phyloP scores from a whole-genome alignment of 1,140 invertebrate species.

The Drosophila parabipectinata region DNA sequence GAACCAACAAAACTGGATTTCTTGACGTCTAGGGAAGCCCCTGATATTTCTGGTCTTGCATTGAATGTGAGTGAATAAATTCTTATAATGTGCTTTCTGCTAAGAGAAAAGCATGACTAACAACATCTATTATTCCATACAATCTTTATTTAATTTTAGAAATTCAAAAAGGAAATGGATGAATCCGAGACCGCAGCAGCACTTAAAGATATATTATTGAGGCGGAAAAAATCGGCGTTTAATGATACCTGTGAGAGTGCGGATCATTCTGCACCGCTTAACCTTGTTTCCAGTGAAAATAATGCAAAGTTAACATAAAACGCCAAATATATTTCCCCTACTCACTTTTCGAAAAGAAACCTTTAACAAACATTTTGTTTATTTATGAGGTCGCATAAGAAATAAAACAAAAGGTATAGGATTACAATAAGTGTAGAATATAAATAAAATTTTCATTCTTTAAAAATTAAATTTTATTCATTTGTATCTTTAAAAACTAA shows the following conservation, averaged over 20 bases:
- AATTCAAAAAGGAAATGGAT: conserved; percentile 67
- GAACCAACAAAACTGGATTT: conserved; percentile 35
- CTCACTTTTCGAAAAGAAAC: conserved; percentile 36
- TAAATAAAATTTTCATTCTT: conserved; percentile 52
- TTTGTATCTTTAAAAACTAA: conserved; percentile 77
- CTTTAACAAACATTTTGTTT: conserved; percentile 62
- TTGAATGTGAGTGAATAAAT: conserved; percentile 29
- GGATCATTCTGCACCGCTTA: conserved; percentile 73
- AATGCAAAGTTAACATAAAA: conserved; percentile 80
- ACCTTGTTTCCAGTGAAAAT: conserved; percentile 82
- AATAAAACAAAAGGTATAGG: conserved; percentile 35
- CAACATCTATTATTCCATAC: background rate
- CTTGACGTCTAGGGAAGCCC: conserved; percentile 34
- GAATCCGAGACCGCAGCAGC: conserved; percentile 53
- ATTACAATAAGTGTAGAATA: conserved; percentile 46
- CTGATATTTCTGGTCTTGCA: conserved; percentile 36
- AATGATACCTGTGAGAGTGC: conserved; percentile 65
- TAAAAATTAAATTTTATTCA: conserved; percentile 65
- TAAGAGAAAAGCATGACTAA: conserved; percentile 1
- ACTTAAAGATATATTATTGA: conserved; percentile 67
- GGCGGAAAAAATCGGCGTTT: conserved; percentile 61
- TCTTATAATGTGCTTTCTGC: background rate
- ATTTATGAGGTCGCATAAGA: conserved; percentile 61
- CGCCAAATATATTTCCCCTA: conserved; percentile 75
- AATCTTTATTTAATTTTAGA: conserved; percentile 41